Conservation (phyloP, 2,888 invertebrate genomes). For the Rhagophthalmus giganteus region DNA sequence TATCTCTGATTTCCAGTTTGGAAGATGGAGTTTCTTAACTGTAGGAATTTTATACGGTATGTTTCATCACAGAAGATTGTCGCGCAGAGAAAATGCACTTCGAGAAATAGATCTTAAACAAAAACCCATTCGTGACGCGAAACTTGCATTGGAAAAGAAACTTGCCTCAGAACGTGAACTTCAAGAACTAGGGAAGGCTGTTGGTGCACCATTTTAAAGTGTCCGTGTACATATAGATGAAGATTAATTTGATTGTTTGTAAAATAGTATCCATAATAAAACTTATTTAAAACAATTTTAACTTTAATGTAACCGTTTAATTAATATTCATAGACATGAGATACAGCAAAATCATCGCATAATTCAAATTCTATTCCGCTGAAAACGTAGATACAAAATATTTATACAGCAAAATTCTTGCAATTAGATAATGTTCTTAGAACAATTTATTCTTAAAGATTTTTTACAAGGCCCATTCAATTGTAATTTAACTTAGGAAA, state of each 20-base stretch:
- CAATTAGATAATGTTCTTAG: too few species aligned
- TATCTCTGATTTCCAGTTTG: slow-evolving; percentile 62
- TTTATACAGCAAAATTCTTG: too few species aligned
- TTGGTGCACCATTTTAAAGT: slow-evolving; percentile 14
- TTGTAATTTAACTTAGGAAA: too few species aligned
- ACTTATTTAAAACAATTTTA: too few species aligned
- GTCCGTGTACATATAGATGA: neutral
- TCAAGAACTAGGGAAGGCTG: slow-evolving; percentile 45
- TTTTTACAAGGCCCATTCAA: too few species aligned
- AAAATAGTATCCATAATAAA: too few species aligned
- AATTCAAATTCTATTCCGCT: too few species aligned
- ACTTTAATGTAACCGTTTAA: too few species aligned
- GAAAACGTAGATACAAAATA: too few species aligned
- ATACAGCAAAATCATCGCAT: too few species aligned
- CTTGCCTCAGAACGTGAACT: slow-evolving; percentile 59
- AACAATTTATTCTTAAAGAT: too few species aligned
- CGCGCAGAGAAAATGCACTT: slow-evolving; percentile 66
- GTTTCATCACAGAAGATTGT: slow-evolving; percentile 69
- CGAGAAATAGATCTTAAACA: slow-evolving; percentile 71
- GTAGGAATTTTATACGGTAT: slow-evolving; percentile 76
- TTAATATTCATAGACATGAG: too few species aligned
- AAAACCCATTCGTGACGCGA: slow-evolving; percentile 69
- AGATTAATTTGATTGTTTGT: neutral
- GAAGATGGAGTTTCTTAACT: slow-evolving; percentile 77
- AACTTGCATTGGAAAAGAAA: slow-evolving; percentile 73